Evolutionary conservation across 2,888 invertebrate species (phyloP), one percentile per base, ranked within the genome.

Genomic region (Mythimna impura): DNA sequence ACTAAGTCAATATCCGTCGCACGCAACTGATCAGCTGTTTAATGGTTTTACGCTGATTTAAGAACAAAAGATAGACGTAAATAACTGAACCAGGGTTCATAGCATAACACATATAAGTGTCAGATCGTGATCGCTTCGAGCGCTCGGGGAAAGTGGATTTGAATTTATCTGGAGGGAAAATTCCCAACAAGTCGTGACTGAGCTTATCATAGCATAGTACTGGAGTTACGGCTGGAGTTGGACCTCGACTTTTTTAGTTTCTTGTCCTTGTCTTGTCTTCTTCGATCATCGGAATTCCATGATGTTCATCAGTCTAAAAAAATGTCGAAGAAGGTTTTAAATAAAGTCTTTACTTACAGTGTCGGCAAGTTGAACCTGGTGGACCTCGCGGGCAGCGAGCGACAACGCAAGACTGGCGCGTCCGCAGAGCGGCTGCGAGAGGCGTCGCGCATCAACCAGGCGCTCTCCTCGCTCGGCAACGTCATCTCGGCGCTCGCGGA

Each of bases 401-500:
- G 99, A 60, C 99, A 99, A 94, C 97, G 98, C 73, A 99, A 99
- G 96, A 99, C 99, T 9, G 99, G 99, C 71, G 98, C 99, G n/a
- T 97, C 98, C 25, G 99, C 99, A 4, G 98, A 99, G 86, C 97
- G 99, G 65, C 96, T 99, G 76, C 98, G 99, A 86, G 99, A 99
- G 96, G 99, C 99, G 3, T 98, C 99, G 83, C 99, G 99, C 95
- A 99, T 99, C 91, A 99, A 99, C 96, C 97, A 99, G 92, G 99
- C 99, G 55, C 96, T 99, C 17, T 99, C 99, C 64, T 99, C 99
- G n/a, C 97, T 99, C 83, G 99, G 99, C 25, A 99, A 99, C 96
- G 99, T 99, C 55, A 99, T 99, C 89, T 99, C 99, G 54, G 99
- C 99, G 7, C 96, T 99, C 80, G 99, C 99, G 66, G 99, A 99